Evolutionary conservation across 2,888 invertebrate species (phyloP).

Genomic region (Cryptus armator): DNA sequence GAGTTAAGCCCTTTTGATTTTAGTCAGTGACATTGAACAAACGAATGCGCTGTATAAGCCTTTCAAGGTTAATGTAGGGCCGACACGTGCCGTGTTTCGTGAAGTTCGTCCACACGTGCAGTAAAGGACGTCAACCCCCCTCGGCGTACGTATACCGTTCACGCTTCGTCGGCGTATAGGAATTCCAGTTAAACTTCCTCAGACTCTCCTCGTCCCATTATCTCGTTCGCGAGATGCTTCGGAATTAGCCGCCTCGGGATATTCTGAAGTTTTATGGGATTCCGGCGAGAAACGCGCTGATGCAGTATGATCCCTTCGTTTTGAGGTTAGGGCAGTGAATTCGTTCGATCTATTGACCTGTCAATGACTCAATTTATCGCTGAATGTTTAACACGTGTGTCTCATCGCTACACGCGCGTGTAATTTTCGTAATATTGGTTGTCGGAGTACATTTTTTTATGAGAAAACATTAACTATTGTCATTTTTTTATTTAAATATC

Average conservation of each 20-base stretch:
- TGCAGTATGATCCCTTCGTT: too few species aligned
- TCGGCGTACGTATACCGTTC: not conserved
- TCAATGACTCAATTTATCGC: too few species aligned
- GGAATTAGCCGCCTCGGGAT: not conserved
- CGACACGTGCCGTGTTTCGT: not conserved
- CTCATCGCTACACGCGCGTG: too few species aligned
- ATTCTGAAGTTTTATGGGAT: too few species aligned
- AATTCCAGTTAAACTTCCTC: not conserved
- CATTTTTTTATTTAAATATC: too few species aligned
- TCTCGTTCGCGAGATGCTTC: not conserved
- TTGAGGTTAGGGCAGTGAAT: too few species aligned
- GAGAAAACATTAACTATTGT: too few species aligned
- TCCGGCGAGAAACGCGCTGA: too few species aligned
- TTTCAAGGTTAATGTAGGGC: constrained; percentile 1
- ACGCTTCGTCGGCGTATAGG: not conserved
- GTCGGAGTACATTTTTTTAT: too few species aligned
- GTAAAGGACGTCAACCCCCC: not conserved
- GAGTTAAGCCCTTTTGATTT: not conserved
- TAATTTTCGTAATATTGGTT: too few species aligned
- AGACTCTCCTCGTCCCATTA: not conserved
- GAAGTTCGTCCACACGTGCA: not conserved
- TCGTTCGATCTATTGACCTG: too few species aligned
- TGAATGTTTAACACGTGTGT: too few species aligned
- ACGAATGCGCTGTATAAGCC: not conserved
- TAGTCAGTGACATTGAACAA: not conserved